Conservation (phyloP, 2,888 invertebrate species). For the Ophonus ardosiacus region DNA sequence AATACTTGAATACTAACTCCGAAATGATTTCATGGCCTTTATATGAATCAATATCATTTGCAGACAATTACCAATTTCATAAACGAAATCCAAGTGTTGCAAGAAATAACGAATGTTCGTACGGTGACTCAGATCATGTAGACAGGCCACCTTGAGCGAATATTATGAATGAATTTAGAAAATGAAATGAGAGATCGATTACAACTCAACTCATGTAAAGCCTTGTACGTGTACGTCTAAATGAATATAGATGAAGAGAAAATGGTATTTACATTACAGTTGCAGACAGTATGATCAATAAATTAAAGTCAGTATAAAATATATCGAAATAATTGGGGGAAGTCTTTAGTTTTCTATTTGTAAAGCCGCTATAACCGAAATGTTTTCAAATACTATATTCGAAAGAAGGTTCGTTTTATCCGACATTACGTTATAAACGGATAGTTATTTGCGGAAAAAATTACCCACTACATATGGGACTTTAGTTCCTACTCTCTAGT, state of each 20-base stretch:
- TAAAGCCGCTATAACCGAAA: too few relatives aligned
- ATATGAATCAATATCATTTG: background rate
- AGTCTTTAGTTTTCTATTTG: too few relatives aligned
- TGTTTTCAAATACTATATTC: too few relatives aligned
- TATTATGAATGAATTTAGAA: background rate
- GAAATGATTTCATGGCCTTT: background rate
- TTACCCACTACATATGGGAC: too few relatives aligned
- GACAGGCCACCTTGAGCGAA: background rate
- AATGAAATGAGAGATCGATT: background rate
- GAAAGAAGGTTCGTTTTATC: too few relatives aligned
- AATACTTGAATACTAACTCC: background rate
- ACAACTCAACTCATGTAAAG: background rate
- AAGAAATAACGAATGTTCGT: background rate
- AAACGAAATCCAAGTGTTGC: background rate
- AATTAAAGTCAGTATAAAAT: too few relatives aligned
- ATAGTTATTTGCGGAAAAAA: too few relatives aligned
- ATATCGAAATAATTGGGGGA: too few relatives aligned
- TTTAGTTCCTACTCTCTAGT: too few relatives aligned
- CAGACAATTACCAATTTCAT: background rate
- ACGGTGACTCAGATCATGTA: background rate
- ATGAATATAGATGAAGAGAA: background rate
- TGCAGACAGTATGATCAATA: background rate
- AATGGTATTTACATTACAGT: background rate
- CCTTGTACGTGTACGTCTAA: background rate
- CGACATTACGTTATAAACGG: too few relatives aligned